phyloP scores from a whole-genome alignment of 2,797 vertebrate genomes.

The Ficedula albicollis region DNA sequence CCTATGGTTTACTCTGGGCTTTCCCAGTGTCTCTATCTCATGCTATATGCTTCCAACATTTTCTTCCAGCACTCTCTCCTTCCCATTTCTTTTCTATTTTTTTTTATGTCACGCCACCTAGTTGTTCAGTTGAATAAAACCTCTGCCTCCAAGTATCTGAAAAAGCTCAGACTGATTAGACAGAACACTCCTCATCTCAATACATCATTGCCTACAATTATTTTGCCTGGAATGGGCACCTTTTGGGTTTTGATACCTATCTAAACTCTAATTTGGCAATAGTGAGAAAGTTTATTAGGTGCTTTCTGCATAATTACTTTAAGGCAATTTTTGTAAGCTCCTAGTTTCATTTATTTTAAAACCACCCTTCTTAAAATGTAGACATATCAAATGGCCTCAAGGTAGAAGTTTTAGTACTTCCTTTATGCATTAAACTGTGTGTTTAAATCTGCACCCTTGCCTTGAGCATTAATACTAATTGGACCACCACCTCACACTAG shows the following conservation, averaged over 20 bases:
- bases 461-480: neutral
- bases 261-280: neutral
- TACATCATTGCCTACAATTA: neutral
- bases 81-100: neutral
- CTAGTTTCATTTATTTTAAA: neutral
- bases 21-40: neutral
- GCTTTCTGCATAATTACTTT: neutral
- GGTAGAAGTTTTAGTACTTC: neutral
- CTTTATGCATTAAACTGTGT: neutral
- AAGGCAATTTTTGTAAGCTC: neutral
- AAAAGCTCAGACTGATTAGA: neutral
- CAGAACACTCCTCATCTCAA: neutral
- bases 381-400: neutral
- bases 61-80: neutral
- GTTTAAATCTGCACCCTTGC: neutral
- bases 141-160: neutral
- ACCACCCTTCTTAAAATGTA: neutral
- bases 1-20: neutral
- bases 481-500: neutral
- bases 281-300: neutral
- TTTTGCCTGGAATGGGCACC: neutral
- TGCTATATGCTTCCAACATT: neutral
- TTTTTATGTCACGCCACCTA: neutral
- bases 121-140: neutral
- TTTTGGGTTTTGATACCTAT: neutral